phyloP scores from a whole-genome alignment of 2,113 vertebrate genomes.

The Calcarius ornatus region DNA sequence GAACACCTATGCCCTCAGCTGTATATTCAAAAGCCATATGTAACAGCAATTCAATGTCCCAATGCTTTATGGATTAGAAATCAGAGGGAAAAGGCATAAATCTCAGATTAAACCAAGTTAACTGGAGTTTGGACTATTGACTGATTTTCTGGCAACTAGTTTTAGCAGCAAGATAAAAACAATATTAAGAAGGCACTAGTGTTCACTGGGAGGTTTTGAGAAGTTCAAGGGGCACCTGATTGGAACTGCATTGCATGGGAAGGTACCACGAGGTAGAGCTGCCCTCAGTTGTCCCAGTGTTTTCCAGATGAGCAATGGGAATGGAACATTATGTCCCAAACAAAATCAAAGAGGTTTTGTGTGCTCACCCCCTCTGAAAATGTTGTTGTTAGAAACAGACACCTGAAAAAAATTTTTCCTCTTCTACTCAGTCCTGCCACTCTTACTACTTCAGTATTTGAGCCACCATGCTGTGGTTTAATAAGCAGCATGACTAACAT shows the following conservation, averaged over 20 bases:
- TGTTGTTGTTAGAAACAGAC: background rate
- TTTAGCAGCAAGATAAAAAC: background rate
- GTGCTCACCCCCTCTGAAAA: background rate
- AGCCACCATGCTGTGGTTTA: background rate
- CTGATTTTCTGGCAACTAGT: background rate
- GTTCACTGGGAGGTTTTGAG: background rate
- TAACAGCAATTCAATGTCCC: background rate
- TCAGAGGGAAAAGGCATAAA: background rate
- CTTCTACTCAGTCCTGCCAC: background rate
- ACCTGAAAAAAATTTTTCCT: background rate
- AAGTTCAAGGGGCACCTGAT: background rate
- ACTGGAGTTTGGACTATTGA: background rate
- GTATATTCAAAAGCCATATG: background rate
- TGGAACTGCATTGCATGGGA: background rate
- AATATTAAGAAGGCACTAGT: background rate
- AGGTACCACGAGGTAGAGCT: background rate
- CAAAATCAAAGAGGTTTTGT: background rate
- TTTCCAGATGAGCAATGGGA: background rate
- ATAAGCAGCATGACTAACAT: background rate
- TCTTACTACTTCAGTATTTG: background rate
- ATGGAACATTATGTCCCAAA: background rate
- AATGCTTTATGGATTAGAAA: background rate
- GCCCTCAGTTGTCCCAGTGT: background rate
- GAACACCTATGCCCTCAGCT: background rate
- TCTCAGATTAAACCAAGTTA: background rate